Evolutionary conservation across 2,113 vertebrate species (phyloP).

Genomic region (Ceuthmochares aereus): DNA sequence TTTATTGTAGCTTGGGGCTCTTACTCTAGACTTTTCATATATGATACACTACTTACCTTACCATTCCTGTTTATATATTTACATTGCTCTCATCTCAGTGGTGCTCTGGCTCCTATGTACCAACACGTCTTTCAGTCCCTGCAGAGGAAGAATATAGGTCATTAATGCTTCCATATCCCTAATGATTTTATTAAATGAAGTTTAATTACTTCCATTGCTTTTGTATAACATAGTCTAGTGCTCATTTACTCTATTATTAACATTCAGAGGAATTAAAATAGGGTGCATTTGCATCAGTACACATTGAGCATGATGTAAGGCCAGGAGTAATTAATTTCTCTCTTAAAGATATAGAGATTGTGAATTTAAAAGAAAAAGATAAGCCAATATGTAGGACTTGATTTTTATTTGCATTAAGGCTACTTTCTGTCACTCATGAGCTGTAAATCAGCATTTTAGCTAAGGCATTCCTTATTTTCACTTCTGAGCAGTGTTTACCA

Average conservation of each 20-base stretch:
- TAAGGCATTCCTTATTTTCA: neutral
- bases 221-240: constrained; percentile 62
- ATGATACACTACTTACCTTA: constrained; percentile 30
- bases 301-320: constrained; percentile 45
- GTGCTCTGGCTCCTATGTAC: neutral
- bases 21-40: constrained; percentile 17
- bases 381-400: neutral
- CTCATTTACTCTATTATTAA: constrained; percentile 63
- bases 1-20: constrained; percentile 50
- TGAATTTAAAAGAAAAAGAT: neutral
- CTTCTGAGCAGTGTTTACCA: neutral
- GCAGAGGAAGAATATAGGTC: constrained; percentile 31
- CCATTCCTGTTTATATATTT: constrained; percentile 41
- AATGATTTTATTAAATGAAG: constrained; percentile 67
- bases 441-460: neutral
- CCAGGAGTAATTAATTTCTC: constrained; percentile 42
- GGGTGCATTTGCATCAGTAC: constrained; percentile 50
- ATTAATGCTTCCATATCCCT: constrained; percentile 41
- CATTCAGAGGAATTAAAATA: constrained; percentile 52
- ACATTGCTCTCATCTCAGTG: constrained; percentile 22
- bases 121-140: neutral
- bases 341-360: constrained; percentile 5
- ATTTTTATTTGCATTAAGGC: neutral
- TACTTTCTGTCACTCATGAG: neutral
- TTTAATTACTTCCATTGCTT: constrained; percentile 68